phyloP scores from a whole-genome alignment of 2,797 vertebrate species.

The Arrhamphus sclerolepis region DNA sequence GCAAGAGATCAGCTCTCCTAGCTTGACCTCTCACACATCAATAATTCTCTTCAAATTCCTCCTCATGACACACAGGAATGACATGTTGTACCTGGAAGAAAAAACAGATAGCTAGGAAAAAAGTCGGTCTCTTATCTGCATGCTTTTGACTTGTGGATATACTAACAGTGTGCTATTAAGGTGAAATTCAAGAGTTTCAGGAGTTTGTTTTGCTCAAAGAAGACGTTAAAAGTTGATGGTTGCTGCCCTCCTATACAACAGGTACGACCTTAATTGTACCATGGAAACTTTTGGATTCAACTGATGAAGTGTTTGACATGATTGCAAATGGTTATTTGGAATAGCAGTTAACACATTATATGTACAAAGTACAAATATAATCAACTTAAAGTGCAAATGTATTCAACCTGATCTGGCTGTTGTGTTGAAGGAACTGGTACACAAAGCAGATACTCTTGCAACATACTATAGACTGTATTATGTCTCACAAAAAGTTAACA shows the following conservation, averaged over 20 bases:
- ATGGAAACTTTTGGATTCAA: too few species aligned
- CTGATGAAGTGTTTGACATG: too few species aligned
- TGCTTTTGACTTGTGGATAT: constrained; percentile 12
- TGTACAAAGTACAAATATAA: neutral
- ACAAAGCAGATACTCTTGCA: neutral
- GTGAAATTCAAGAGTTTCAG: neutral
- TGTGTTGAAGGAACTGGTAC: neutral
- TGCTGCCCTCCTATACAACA: constrained; percentile 4
- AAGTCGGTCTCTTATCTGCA: constrained; percentile 6
- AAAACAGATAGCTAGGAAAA: constrained; percentile 35
- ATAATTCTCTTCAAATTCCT: constrained; percentile 47
- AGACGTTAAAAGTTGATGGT: neutral
- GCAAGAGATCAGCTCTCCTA: constrained; percentile 62
- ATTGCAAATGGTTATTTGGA: too few species aligned
- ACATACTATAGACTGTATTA: neutral
- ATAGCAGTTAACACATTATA: too few species aligned
- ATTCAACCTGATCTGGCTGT: neutral
- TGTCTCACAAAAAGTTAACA: neutral
- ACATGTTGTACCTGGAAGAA: constrained; percentile 50
- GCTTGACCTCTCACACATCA: constrained; percentile 62
- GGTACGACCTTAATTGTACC: neutral
- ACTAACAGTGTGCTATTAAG: constrained; percentile 1
- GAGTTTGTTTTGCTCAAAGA: neutral
- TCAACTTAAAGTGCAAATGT: neutral
- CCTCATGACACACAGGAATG: constrained; percentile 35